Evolutionary conservation across 2,888 invertebrate species (phyloP).

Genomic region (Nezara viridula): DNA sequence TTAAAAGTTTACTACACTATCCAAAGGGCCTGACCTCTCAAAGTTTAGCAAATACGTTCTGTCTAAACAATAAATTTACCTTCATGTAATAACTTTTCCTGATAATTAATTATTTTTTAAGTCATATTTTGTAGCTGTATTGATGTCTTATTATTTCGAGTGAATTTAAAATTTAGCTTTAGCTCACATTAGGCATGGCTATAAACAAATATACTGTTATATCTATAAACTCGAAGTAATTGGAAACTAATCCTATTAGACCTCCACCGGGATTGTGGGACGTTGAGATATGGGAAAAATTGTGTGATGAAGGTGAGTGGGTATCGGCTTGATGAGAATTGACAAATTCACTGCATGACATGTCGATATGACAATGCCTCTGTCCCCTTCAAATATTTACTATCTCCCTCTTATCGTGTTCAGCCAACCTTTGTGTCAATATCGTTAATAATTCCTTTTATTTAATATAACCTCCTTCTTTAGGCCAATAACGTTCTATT

Average conservation of each 20-base stretch:
- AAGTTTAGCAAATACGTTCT: too few relatives aligned
- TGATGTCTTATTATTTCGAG: too few relatives aligned
- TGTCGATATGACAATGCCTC: not conserved
- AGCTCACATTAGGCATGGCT: too few relatives aligned
- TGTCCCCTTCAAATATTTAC: not conserved
- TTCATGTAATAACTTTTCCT: too few relatives aligned
- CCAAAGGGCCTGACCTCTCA: too few relatives aligned
- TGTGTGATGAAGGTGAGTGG: not conserved
- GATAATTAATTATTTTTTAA: too few relatives aligned
- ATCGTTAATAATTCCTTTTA: conserved; percentile 30
- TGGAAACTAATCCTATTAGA: conserved; percentile 14
- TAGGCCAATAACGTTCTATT: not conserved
- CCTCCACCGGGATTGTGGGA: not conserved
- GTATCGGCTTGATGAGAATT: not conserved
- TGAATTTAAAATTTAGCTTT: too few relatives aligned
- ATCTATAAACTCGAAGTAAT: not conserved
- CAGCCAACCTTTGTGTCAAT: conserved; percentile 21
- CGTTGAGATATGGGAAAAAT: not conserved
- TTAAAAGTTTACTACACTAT: too few relatives aligned
- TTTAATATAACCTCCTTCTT: not conserved
- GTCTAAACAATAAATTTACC: too few relatives aligned
- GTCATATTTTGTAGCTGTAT: too few relatives aligned
- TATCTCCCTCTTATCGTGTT: conserved; percentile 16
- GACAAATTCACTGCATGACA: conserved; percentile 15
- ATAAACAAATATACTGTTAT: too few relatives aligned